Percentiles rank a stretch among this genome's conserved stretches.
These are phyloP conservation scores for Anolis apletophallus DNA, from an alignment of 2,797 vertebrate species.

Conservation along the genomic window DNA sequence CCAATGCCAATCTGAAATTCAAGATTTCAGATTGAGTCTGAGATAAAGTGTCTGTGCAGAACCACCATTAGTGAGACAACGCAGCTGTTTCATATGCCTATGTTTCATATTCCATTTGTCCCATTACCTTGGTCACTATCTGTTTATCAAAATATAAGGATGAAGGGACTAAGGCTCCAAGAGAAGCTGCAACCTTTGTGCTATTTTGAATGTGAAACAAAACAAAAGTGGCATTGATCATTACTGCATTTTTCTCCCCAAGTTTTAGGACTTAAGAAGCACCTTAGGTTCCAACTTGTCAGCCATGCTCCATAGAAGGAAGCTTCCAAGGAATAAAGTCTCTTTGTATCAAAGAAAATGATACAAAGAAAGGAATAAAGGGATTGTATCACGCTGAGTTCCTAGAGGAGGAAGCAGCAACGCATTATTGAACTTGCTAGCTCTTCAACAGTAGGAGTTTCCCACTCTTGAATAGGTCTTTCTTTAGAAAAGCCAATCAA, in stretches of 20 bases:
- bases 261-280: neutral
- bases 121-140: neutral
- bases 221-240: neutral
- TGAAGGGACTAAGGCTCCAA: neutral
- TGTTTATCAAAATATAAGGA: neutral
- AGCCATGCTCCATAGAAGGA: neutral
- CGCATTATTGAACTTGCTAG: neutral
- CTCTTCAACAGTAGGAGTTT: neutral
- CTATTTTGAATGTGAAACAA: neutral
- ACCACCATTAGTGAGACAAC: neutral
- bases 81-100: no score
- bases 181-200: neutral
- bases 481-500: constrained; percentile 4
- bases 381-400: neutral
- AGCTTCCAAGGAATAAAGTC: no score
- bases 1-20: no score
- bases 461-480: neutral
- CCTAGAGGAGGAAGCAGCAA: neutral
- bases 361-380: neutral
- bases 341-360: neutral
- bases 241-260: neutral
- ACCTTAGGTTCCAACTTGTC: neutral
- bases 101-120: neutral
- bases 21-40: no score
- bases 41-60: no score